Percentiles rank a stretch among this genome's conserved stretches.
Evolutionary conservation across 1,140 invertebrate species (phyloP).

Genomic region (Anagrus nilaparvatae): DNA sequence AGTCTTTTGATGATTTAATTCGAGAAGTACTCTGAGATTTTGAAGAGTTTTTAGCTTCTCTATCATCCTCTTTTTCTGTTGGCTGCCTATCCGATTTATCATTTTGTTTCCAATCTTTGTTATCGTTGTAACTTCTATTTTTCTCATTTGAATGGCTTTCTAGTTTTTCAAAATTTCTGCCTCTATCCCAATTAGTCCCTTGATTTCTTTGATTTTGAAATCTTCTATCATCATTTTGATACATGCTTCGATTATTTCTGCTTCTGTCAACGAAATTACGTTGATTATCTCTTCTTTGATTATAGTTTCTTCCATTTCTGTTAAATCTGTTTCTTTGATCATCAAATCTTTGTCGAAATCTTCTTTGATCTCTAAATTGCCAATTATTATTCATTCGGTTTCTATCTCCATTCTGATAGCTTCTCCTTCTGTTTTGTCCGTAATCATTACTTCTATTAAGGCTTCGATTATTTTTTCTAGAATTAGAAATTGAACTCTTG

Average conservation of each 20-base stretch:
- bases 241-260: slow-evolving; percentile 19
- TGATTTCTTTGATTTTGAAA: slow-evolving; percentile 18
- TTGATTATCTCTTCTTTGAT: slow-evolving; percentile 13
- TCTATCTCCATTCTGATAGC: slow-evolving; percentile 13
- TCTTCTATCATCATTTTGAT: slow-evolving; percentile 21
- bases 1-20: slow-evolving; percentile 5
- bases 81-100: slow-evolving; percentile 9
- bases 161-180: slow-evolving; percentile 12
- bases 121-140: no score
- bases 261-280: slow-evolving; percentile 11
- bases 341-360: slow-evolving; percentile 16
- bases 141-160: slow-evolving; percentile 7
- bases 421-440: slow-evolving; percentile 11
- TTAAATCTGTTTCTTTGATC: slow-evolving; percentile 22
- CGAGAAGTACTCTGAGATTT: no score
- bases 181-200: slow-evolving; percentile 19
- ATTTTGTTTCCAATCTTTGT: slow-evolving; percentile 13
- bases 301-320: slow-evolving; percentile 21
- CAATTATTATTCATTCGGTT: slow-evolving; percentile 14
- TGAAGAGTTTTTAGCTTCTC: slow-evolving; percentile 9
- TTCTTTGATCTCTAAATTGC: slow-evolving; percentile 11
- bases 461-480: slow-evolving; percentile 4
- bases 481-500: slow-evolving; percentile 9
- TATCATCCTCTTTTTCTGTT: slow-evolving; percentile 7
- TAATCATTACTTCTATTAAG: slow-evolving; percentile 7